Base-by-base conservation (phyloP, 1,140 invertebrate genomes). In the Tenebrio molitor region DNA sequence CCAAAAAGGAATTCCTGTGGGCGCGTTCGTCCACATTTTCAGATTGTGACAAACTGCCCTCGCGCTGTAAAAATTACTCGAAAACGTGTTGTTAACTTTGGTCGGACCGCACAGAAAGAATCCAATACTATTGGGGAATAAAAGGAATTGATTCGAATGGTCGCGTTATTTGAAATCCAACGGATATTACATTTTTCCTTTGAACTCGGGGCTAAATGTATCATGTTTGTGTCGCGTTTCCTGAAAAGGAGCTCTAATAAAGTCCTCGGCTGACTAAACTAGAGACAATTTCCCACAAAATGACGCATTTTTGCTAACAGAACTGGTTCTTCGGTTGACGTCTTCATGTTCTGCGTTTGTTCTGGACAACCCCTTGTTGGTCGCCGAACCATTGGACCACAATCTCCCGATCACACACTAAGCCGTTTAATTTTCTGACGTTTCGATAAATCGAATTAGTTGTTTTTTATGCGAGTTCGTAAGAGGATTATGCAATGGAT, bases 141-240 rank as follows among this genome's bases (percentile, higher is more conserved):
- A 71, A 71, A 63, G 69, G 33, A 69, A 42, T 64, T 64, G 62
- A 71, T 42, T 42, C 69, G 23, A 63, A 71, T 71, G 41, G 41
- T 64, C 69, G 41, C 69, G 62, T 65, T 71, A 71, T 65, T 46
- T 63, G 69, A 65, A 65, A 71, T 71, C 62, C 69, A 65, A 65
- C 69, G 69, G 69, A 71, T 71, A 71, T 71, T 71, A 42, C 69
- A 71, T 71, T 71, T 71, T 71, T 71, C 63, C 69, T 71, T 71
- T 71, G 69, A 71, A 71, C 69, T 71, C 42, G 29, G 46, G 39
- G 44, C 50, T 70, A 63, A 70, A 66, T 71, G 69, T 71, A 71
- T 71, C 62, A 65, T 66, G 63, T 71, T 71, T 65, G 29, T 71
- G 62, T 71, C 62, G 42, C 53, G 25, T 42, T 41, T 64, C 25